phyloP scores from a whole-genome alignment of 1,140 invertebrate species.

The Drosophila busckii region DNA sequence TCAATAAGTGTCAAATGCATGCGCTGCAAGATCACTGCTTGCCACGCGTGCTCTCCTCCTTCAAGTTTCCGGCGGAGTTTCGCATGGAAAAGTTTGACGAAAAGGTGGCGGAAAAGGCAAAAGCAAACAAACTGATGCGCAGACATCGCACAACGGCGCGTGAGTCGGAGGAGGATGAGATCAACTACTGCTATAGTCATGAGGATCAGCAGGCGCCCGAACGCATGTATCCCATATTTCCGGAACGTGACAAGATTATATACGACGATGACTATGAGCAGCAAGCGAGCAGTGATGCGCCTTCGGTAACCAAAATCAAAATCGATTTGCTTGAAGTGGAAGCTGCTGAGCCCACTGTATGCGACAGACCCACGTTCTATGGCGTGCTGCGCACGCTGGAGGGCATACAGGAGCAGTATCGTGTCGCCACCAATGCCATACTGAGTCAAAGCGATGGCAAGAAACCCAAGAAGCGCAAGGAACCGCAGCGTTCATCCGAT shows the following conservation, averaged over 20 bases:
- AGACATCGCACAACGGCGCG: background rate
- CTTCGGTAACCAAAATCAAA: background rate
- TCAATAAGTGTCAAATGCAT: conserved; percentile 2
- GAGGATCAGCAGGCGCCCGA: conserved; percentile 51
- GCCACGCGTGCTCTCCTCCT: conserved; percentile 56
- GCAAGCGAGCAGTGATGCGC: background rate
- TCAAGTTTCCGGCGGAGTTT: conserved; percentile 61
- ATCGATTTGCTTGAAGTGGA: background rate
- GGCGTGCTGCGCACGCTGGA: conserved; percentile 19
- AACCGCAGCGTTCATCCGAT: too few relatives aligned
- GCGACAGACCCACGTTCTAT: background rate
- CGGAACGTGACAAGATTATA: background rate
- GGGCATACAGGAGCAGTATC: conserved; percentile 31
- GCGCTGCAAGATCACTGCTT: conserved; percentile 29
- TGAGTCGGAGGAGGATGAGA: background rate
- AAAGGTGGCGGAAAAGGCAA: background rate
- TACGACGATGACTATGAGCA: background rate
- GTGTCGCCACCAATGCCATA: too few relatives aligned
- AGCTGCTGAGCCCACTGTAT: too few relatives aligned
- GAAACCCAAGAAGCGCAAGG: too few relatives aligned
- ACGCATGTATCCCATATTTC: conserved; percentile 46
- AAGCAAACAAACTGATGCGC: background rate
- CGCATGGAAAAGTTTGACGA: conserved; percentile 11
- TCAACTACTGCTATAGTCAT: conserved; percentile 28
- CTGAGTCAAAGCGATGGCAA: too few relatives aligned